These are phyloP conservation scores for Agriopis marginaria DNA, from an alignment of 2,888 invertebrate species.

Conservation along the genomic window DNA sequence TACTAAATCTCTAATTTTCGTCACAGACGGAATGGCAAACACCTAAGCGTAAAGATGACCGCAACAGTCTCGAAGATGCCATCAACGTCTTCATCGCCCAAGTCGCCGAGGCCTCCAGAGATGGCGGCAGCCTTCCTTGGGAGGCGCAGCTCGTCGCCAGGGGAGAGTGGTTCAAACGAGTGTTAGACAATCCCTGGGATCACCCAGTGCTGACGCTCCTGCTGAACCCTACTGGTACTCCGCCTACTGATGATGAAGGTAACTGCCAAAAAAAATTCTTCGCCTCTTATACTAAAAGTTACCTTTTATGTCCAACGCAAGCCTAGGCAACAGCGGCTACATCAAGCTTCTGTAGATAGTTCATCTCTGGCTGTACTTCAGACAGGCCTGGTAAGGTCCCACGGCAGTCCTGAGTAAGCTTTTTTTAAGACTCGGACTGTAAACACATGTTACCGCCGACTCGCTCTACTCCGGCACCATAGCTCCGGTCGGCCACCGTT, in stretches of 20 bases:
- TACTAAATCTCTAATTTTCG: slow-evolving; percentile 9
- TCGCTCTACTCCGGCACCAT: too few species aligned
- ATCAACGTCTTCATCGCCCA: slow-evolving; percentile 68
- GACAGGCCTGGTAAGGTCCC: too few species aligned
- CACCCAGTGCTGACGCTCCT: slow-evolving; percentile 84
- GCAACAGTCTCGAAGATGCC: slow-evolving; percentile 62
- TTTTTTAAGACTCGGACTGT: too few species aligned
- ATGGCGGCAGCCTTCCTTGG: slow-evolving; percentile 68
- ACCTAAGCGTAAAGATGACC: slow-evolving; percentile 66
- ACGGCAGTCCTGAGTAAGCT: too few species aligned
- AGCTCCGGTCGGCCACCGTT: too few species aligned
- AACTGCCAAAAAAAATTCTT: too few species aligned
- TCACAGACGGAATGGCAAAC: slow-evolving; percentile 76
- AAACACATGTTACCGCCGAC: too few species aligned
- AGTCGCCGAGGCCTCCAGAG: slow-evolving; percentile 62
- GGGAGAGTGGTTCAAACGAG: slow-evolving; percentile 85
- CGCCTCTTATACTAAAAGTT: too few species aligned
- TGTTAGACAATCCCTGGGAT: slow-evolving; percentile 84
- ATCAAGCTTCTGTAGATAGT: too few species aligned
- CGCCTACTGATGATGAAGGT: slow-evolving; percentile 72
- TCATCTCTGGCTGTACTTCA: too few species aligned
- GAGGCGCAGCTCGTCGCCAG: slow-evolving; percentile 78
- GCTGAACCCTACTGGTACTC: slow-evolving; percentile 83
- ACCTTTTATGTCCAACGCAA: too few species aligned
- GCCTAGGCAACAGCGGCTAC: too few species aligned